These are phyloP conservation scores for Polyommatus iphigenia DNA, from an alignment of 2,888 invertebrate species.

Conservation along the genomic window DNA sequence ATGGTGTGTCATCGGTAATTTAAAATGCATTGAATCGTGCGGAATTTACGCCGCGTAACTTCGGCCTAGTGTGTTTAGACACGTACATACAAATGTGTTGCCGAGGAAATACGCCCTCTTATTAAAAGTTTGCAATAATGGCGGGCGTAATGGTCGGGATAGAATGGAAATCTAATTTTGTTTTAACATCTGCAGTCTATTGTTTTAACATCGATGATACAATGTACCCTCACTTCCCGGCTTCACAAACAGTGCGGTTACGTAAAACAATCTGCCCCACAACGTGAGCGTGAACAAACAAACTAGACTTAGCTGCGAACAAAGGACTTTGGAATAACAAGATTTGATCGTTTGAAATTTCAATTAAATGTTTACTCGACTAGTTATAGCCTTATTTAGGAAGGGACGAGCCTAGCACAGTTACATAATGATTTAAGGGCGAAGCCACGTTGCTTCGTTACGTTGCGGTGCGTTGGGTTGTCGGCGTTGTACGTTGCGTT, in stretches of 20 bases:
- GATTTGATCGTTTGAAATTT: constrained; percentile 5
- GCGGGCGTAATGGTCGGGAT: no score
- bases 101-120: no score
- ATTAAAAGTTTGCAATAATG: no score
- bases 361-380: constrained; percentile 13
- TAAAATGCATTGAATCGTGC: no score
- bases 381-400: not conserved
- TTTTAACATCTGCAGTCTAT: no score
- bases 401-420: not conserved
- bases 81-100: no score
- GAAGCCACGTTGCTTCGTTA: not conserved
- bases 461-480: not conserved
- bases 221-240: not conserved
- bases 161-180: no score
- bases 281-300: constrained; percentile 15
- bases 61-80: no score
- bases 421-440: not conserved
- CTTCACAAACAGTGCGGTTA: constrained; percentile 8
- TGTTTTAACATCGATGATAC: not conserved
- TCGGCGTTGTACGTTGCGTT: no score
- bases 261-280: constrained; percentile 4
- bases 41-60: no score
- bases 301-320: constrained; percentile 9
- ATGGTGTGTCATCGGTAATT: no score
- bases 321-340: constrained; percentile 7